These are phyloP conservation scores for Cricetomys ansorgei DNA, from an alignment of 2,113 vertebrate species.

Conservation along the genomic window DNA sequence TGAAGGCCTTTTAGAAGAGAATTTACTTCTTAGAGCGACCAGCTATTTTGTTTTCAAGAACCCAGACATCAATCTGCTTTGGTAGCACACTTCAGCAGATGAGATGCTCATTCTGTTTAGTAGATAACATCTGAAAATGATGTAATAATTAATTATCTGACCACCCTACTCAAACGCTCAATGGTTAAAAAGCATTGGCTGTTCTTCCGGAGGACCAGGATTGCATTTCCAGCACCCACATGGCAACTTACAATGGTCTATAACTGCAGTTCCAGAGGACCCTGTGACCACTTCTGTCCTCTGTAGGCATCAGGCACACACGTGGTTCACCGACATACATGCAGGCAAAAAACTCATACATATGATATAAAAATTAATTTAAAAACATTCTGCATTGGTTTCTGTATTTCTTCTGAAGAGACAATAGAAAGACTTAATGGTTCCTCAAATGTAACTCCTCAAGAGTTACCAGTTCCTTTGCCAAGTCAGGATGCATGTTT, in stretches of 20 bases:
- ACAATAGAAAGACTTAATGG: not conserved
- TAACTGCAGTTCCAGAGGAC: not conserved
- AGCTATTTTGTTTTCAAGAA: conserved; percentile 50
- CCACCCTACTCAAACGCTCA: not conserved
- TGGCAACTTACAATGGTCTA: not conserved
- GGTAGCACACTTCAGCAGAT: not conserved
- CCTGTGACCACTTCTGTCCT: not conserved
- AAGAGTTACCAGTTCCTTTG: not conserved
- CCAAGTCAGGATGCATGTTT: not conserved
- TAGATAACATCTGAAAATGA: not conserved
- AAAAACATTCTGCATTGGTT: not conserved
- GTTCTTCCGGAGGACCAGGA: not conserved
- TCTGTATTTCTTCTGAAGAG: not conserved
- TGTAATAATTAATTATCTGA: not conserved
- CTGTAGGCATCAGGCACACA: too few relatives aligned
- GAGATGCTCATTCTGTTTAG: not conserved
- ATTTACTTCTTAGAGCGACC: not conserved
- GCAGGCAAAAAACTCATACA: not conserved
- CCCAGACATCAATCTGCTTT: not conserved
- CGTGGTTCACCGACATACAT: not conserved
- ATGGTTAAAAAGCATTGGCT: not conserved
- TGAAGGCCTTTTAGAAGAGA: not conserved
- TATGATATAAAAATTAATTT: not conserved
- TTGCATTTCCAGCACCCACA: not conserved
- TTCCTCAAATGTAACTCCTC: not conserved